These are phyloP conservation scores for Artibeus jamaicensis DNA, from an alignment of 2,797 vertebrate genomes.

Conservation along the genomic window DNA sequence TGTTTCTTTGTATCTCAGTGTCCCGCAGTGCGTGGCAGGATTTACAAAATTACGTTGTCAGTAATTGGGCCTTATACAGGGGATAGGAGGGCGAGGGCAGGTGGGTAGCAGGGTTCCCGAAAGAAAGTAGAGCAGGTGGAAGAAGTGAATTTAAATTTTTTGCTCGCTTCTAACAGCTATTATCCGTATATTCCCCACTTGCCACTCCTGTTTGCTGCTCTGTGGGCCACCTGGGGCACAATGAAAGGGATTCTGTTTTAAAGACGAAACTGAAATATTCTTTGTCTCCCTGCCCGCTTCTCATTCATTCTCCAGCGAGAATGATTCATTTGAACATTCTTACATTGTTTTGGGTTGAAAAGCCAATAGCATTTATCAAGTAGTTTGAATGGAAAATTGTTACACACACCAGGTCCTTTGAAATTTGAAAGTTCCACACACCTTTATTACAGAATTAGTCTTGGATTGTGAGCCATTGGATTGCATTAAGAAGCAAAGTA, in stretches of 20 bases:
- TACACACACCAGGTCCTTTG: constrained; percentile 16
- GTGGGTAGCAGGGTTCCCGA: neutral
- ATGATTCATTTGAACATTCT: constrained; percentile 14
- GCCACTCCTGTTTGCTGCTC: neutral
- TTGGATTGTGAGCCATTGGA: neutral
- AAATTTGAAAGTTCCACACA: neutral
- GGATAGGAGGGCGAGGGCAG: neutral
- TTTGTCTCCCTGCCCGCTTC: neutral
- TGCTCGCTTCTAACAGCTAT: neutral
- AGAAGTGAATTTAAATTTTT: neutral
- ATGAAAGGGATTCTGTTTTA: constrained; percentile 32
- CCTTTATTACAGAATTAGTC: constrained; percentile 55
- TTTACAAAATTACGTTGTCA: neutral
- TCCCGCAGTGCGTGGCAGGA: neutral
- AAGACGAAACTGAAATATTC: neutral
- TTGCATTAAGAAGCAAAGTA: constrained; percentile 54
- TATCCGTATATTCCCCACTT: neutral
- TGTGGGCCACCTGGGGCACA: neutral
- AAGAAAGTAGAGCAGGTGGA: neutral
- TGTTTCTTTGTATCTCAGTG: neutral
- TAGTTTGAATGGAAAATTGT: constrained; percentile 5
- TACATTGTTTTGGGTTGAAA: constrained; percentile 32
- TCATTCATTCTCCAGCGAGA: constrained; percentile 6
- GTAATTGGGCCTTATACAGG: neutral
- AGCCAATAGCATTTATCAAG: neutral